Base-by-base conservation (phyloP, 2,113 vertebrate species). In the Gymnarchus niloticus region DNA sequence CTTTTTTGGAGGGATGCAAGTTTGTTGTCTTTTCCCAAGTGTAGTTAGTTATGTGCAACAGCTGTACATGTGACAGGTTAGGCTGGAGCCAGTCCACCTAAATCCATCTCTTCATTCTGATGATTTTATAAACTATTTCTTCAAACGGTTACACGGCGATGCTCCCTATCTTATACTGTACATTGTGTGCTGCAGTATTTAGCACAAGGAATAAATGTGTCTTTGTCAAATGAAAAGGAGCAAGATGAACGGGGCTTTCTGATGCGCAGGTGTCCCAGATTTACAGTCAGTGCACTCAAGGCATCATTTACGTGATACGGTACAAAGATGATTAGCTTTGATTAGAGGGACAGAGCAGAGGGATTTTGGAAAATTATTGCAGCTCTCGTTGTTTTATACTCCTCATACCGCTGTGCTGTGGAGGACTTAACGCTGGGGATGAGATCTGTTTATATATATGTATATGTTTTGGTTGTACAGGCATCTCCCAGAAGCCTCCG, bases 201-300 rank as follows among this genome's bases (percentile, higher is more conserved):
- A 73, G 33, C 65, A 6, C 33, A 19, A 73, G 33, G 56, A 51
- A 86, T 23, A 57, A 28, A 81, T n/a, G 5, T 33, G 33, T 17
- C 37, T 56, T 81, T 80, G 44, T 80, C 41, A 77, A 46, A 37
- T 77, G 76, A 23, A 23, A 48, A 49, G 46, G 54, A 85, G 87
- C 33, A 87, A 51, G 88, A 87, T 87, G 81, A 49, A 5, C 84
- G 87, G 78, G 91, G 89, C 88, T 90, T 89, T 85, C 87, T 52
- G 87, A 82, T 56, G 52, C 89, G 84, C 78, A 84, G 88, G 86
- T 94, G 92, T 88, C 91, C 91, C 89, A 90, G 89, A 91, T 92
- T 90, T 86, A 41, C 85, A 21, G 44, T 89, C 77, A 56, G 8
- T 37, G 54, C 59, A 85, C 87, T 78, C 6, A 84, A 85, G 85